Base-by-base conservation (phyloP, 2,888 invertebrate species). In the Drosophila siamana region DNA sequence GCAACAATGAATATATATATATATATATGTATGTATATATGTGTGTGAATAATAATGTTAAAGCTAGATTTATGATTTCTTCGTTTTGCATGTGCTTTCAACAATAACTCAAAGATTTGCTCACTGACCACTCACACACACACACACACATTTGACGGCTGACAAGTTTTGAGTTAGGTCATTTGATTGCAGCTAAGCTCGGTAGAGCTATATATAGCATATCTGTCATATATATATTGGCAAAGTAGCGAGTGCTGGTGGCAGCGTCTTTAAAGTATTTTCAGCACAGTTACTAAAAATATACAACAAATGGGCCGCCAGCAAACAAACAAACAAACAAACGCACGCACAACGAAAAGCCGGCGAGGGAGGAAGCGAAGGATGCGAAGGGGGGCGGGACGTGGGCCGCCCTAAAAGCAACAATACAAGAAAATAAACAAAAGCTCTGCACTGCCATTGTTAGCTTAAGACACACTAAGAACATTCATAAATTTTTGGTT, bases 391-490 rank as follows among this genome's bases (percentile, higher is more conserved):
- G 13, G 7, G 13, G 15, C 15, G 36, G 15, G 1, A 16, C 19
- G 6, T 16, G 36, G 7, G 8, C 4, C 40, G 52, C 50, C 47
- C 54, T 55, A 51, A 69, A 70, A 68, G 67, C 61, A 82, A 71
- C 61, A 68, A 72, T 46, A 69, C 64, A 61, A 51, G 50, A 67
- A 73, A 74, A 60, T 71, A 86, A 84, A 82, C 80, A 86, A 86
- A 84, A 86, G 85, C 75, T 74, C 71, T 66, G 84, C 81, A 62
- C 66, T 61, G 66, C 75, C 64, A 84, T 83, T 86, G 78, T 86
- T 86, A 78, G 85, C 79, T 78, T 71, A 78, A 75, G 67, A 76
- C 60, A 64, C 61, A 63, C 64, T 50, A 73, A 63, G 60, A 80
- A 73, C 71, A 80, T 83, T 80, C 74, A 86, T 76, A 86, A 70